Percentiles rank a stretch among this genome's conserved stretches.
These are phyloP conservation scores for Reticulitermes speratus DNA, from an alignment of 1,140 invertebrate genomes.

Conservation along the genomic window DNA sequence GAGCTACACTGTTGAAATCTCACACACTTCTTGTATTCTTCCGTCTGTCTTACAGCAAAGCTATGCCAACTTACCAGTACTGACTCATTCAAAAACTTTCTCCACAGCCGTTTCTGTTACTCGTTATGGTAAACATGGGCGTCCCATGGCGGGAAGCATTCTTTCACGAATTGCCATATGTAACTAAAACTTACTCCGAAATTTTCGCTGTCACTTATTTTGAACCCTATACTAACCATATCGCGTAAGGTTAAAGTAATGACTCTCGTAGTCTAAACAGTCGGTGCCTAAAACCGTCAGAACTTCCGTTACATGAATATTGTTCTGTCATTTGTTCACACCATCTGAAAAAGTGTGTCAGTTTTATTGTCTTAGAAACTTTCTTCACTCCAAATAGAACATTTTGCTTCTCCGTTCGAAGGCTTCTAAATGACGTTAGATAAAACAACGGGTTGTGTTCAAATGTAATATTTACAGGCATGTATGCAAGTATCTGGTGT, in stretches of 20 bases:
- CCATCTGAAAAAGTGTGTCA: conserved; percentile 16
- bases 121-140: not conserved
- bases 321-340: conserved; percentile 17
- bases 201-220: not conserved
- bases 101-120: not conserved
- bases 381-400: not conserved
- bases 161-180: not conserved
- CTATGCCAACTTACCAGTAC: not conserved
- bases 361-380: not conserved
- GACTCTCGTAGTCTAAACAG: not conserved
- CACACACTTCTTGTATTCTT: not conserved
- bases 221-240: not conserved
- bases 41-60: not conserved
- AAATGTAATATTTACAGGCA: not conserved
- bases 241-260: not conserved
- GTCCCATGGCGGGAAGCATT: not conserved
- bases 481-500: not conserved
- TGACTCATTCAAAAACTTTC: conserved; percentile 1
- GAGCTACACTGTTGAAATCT: not conserved
- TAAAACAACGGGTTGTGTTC: not conserved
- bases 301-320: not conserved
- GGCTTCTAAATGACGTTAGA: not conserved
- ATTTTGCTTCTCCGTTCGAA: not conserved
- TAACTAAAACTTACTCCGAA: not conserved
- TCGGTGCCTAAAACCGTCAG: not conserved